These are phyloP conservation scores for Tortrix viridana DNA, from an alignment of 2,888 invertebrate genomes.

Conservation along the genomic window DNA sequence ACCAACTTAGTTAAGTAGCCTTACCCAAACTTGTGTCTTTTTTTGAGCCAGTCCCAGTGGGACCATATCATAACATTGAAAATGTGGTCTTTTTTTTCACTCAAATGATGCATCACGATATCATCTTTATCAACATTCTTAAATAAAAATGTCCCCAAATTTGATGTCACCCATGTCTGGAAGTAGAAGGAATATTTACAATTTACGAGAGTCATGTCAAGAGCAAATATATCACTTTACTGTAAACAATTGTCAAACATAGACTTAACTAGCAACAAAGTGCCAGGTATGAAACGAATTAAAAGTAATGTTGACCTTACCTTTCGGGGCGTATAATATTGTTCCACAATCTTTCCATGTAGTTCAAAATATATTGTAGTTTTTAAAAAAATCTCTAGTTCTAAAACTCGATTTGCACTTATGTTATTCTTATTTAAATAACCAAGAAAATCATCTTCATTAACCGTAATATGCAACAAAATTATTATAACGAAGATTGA, in stretches of 20 bases:
- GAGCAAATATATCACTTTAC: no score
- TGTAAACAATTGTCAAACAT: no score
- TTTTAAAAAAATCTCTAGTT: background rate
- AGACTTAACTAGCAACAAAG: no score
- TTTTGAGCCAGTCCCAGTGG: slow-evolving; percentile 81
- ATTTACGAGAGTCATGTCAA: no score
- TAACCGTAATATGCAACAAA: background rate
- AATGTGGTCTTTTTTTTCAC: slow-evolving; percentile 47
- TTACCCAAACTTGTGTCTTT: slow-evolving; percentile 80
- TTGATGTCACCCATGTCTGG: slow-evolving; percentile 59
- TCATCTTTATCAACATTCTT: slow-evolving; percentile 45
- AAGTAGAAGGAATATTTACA: slow-evolving; percentile 38
- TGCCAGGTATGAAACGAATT: no score
- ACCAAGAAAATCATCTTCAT: background rate
- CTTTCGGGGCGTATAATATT: slow-evolving; percentile 3
- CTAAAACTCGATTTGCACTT: no score
- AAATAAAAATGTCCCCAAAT: slow-evolving; percentile 60
- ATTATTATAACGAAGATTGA: no score
- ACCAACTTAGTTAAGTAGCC: slow-evolving; percentile 51
- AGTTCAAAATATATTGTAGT: background rate
- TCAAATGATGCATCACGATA: background rate
- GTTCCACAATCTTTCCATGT: background rate
- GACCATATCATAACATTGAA: slow-evolving; percentile 85
- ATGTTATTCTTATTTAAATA: background rate
- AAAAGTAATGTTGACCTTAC: background rate